Conservation (phyloP, 2,888 invertebrate genomes). For the Neoaliturus tenellus region DNA sequence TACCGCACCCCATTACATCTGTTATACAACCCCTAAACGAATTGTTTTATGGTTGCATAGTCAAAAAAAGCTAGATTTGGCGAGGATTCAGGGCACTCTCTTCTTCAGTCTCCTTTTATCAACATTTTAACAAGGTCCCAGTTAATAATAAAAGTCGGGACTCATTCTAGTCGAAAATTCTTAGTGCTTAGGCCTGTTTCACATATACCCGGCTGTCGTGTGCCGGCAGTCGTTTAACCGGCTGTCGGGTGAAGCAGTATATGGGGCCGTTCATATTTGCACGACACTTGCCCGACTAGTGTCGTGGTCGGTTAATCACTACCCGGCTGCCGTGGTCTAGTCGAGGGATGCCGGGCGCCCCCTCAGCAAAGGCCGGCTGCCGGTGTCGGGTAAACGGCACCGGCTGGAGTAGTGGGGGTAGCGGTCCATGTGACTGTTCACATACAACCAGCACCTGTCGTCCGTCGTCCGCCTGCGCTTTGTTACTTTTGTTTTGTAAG, state of each 20-base stretch:
- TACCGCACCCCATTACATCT: too few relatives aligned
- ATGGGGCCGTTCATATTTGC: constrained; percentile 34
- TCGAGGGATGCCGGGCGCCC: constrained; percentile 41
- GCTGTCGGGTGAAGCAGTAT: constrained; percentile 19
- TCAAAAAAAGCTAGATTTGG: too few relatives aligned
- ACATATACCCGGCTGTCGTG: too few relatives aligned
- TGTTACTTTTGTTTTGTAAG: background rate
- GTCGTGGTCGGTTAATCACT: constrained; percentile 37
- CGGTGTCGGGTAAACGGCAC: constrained; percentile 47
- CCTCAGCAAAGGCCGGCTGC: constrained; percentile 29
- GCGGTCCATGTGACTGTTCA: constrained; percentile 45
- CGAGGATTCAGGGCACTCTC: too few relatives aligned
- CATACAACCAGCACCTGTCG: constrained; percentile 20
- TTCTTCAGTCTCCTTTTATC: too few relatives aligned
- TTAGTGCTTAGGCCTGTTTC: too few relatives aligned
- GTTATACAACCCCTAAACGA: too few relatives aligned
- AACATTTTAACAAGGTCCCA: too few relatives aligned
- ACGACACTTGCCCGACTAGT: too few relatives aligned
- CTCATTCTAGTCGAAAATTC: too few relatives aligned
- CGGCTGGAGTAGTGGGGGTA: constrained; percentile 28
- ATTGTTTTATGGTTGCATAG: too few relatives aligned
- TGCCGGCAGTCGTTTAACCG: constrained; percentile 18
- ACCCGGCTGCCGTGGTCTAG: constrained; percentile 31
- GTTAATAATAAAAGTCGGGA: too few relatives aligned
- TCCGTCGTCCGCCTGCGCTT: constrained; percentile 40